Conservation (phyloP, 2,797 vertebrate species). For the Manis crassicaudata region DNA sequence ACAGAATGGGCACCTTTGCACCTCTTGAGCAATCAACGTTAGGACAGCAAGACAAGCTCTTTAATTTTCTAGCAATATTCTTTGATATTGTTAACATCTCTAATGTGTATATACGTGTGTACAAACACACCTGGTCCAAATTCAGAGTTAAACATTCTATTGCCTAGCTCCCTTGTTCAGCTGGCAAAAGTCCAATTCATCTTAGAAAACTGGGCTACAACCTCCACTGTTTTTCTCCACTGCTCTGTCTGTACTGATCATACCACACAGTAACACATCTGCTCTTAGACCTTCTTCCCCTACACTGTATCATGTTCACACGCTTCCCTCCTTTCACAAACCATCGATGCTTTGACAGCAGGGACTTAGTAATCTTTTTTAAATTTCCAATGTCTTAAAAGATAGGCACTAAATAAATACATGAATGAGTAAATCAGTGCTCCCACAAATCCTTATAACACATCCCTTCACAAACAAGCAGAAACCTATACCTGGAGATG, state of each 20-base stretch:
- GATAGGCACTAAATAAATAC: neutral
- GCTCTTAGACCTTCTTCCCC: neutral
- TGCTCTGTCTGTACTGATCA: neutral
- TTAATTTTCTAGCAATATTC: slow-evolving; percentile 13
- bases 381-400: neutral
- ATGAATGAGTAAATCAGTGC: neutral
- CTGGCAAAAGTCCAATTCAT: neutral
- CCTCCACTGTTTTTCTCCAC: neutral
- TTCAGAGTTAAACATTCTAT: neutral
- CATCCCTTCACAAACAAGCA: neutral
- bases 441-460: neutral
- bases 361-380: neutral
- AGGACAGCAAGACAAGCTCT: neutral
- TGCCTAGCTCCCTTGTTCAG: neutral
- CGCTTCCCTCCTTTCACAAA: neutral
- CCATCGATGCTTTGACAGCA: neutral
- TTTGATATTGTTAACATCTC: neutral
- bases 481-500: neutral
- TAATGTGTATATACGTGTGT: neutral
- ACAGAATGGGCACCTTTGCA: neutral
- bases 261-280: neutral
- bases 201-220: neutral
- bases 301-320: neutral
- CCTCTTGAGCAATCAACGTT: neutral
- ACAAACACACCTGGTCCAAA: neutral